Conservation (phyloP, 2,797 vertebrate species). For the Cryptoblepharus egeriae region DNA sequence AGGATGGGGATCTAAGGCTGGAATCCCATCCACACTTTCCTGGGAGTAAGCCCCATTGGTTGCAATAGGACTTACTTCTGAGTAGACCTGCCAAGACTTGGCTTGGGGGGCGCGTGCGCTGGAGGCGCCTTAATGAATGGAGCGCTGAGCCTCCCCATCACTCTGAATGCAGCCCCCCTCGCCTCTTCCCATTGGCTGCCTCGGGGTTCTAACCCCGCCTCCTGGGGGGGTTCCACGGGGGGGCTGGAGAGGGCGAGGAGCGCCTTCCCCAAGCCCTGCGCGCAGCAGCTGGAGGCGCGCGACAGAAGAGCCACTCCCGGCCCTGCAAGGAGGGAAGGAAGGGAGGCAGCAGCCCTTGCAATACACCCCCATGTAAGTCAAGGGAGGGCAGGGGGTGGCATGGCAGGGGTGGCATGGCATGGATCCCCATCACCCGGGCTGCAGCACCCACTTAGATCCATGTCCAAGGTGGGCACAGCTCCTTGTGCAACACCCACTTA, state of each 20-base stretch:
- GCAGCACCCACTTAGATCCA: too few relatives aligned
- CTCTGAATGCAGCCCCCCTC: slow-evolving; percentile 12
- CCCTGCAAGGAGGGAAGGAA: background rate
- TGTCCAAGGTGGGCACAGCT: too few relatives aligned
- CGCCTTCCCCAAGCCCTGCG: background rate
- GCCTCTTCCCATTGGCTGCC: slow-evolving; percentile 29
- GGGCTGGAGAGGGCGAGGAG: background rate
- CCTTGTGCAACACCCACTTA: too few relatives aligned
- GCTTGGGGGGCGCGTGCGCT: too few relatives aligned
- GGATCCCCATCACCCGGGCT: background rate
- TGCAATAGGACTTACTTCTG: too few relatives aligned
- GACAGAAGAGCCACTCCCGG: background rate
- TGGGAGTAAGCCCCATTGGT: too few relatives aligned
- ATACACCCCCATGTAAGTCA: background rate
- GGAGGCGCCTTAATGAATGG: slow-evolving; percentile 1
- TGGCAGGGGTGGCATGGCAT: background rate
- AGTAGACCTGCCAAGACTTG: too few relatives aligned
- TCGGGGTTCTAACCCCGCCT: background rate
- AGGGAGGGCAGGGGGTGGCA: background rate
- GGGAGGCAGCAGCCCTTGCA: background rate
- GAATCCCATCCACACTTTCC: too few relatives aligned
- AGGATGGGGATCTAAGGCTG: fast-evolving
- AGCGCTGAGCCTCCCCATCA: background rate
- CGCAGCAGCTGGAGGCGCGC: background rate
- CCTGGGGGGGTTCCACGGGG: slow-evolving; percentile 24